A percentile compares a stretch with the other conserved stretches of the same genome.
phyloP scores from a whole-genome alignment of 2,888 invertebrate genomes.

The Drosophila ustulata region DNA sequence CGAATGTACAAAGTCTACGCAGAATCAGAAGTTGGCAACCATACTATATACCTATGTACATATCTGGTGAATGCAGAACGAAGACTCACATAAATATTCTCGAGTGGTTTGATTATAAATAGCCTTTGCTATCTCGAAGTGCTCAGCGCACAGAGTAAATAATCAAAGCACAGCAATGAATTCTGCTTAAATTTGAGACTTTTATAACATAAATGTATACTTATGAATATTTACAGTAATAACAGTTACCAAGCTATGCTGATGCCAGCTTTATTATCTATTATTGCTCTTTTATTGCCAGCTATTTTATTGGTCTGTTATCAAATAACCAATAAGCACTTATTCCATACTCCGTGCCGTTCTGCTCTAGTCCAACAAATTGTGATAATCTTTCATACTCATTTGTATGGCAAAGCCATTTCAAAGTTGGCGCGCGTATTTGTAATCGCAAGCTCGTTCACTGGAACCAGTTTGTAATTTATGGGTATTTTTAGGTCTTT shows the following conservation, averaged over 20 bases:
- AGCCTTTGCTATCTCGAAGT: conserved; percentile 30
- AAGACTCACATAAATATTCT: conserved; percentile 13
- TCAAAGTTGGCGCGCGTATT: background rate
- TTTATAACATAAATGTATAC: background rate
- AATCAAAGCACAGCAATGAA: background rate
- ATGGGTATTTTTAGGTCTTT: background rate
- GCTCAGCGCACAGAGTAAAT: conserved; percentile 7
- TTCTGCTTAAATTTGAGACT: background rate
- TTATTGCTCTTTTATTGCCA: background rate
- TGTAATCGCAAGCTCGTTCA: background rate
- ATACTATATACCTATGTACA: background rate
- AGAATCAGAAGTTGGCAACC: conserved; percentile 12
- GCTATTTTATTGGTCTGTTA: background rate
- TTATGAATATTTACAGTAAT: background rate
- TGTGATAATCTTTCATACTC: background rate
- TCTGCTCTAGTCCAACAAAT: background rate
- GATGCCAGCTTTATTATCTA: background rate
- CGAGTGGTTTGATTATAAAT: conserved; percentile 17
- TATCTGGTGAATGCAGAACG: conserved; percentile 10
- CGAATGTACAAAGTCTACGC: conserved; percentile 28
- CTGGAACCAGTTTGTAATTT: background rate
- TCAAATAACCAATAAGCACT: background rate
- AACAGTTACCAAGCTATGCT: too few species aligned
- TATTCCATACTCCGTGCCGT: background rate
- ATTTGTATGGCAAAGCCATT: background rate